Base-by-base conservation (phyloP, 2,888 invertebrate genomes). In the Drosophila subquinaria region DNA sequence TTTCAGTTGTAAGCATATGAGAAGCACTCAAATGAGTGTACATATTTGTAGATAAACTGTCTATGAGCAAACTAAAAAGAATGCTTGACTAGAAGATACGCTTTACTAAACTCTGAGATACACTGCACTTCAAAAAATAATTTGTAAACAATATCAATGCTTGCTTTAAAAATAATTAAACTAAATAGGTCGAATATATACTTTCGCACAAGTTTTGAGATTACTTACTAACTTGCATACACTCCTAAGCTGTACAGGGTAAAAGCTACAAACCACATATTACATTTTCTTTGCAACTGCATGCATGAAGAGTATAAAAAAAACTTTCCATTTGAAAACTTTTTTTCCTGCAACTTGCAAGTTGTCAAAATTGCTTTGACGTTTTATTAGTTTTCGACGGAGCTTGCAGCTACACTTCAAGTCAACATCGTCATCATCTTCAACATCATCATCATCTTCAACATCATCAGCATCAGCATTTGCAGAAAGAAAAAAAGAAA, bases 321-420 rank as follows among this genome's bases (percentile, higher is more conserved):
- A 69, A 69, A 65, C 52, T 79, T 76, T 79, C 47, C 55, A 74
- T 74, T 74, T 52, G 47, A 57, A 79, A 79, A 65, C 42, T 59
- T 59, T 61, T 55, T 64, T 59, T 55, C 42, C 43, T 59, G 47
- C 80, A 76, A 82, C 67, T 81, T 70, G 78, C 73, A 66, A 64
- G 87, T 89, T 84, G 84, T 87, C 84, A 79, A 87, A 85, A 87
- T 73, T 84, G 82, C 88, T 83, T 82, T 89, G 89, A 89, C 88
- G 89, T 85, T 89, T 89, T 85, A 85, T 85, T 85, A 85, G 84
- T 89, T 84, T 89, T 70, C 50, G 80, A 66, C 69, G 51, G 53
- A 59, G 45, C 73, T 59, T 61, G 59, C 72, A 50, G 71, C 66
- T 52, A 50, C 71, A 82, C 77, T 86, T 65, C 50, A 68, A 64